Conservation (phyloP, 2,113 vertebrate genomes). For the Archilochus colubris region DNA sequence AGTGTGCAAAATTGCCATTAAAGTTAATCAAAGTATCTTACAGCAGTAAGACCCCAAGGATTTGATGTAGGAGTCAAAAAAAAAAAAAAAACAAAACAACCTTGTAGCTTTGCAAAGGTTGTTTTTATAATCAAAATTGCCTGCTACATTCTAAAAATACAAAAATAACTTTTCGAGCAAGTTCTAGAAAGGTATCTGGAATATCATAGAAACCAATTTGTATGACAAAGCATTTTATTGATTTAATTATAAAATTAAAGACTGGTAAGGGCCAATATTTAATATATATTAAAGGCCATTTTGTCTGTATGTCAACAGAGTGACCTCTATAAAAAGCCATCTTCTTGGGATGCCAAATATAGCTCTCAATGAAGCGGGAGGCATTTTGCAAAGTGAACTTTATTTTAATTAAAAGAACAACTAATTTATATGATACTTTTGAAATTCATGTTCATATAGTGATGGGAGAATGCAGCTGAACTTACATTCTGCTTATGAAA, state of each 20-base stretch:
- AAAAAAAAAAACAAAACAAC: neutral
- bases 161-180: neutral
- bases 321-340: neutral
- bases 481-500: neutral
- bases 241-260: neutral
- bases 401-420: neutral
- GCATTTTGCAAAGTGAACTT: neutral
- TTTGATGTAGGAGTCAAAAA: neutral
- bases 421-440: neutral
- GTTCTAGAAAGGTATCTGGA: neutral
- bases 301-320: neutral
- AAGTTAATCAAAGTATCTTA: slow-evolving; percentile 39
- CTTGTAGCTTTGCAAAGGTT: slow-evolving; percentile 14
- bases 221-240: neutral
- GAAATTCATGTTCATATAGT: fast-evolving
- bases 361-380: neutral
- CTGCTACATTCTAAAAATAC: neutral
- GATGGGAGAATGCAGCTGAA: neutral
- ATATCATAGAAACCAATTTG: neutral
- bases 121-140: neutral
- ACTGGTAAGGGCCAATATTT: neutral
- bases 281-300: neutral
- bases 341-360: neutral
- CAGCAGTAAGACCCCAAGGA: neutral
- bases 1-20: slow-evolving; percentile 12